phyloP scores from a whole-genome alignment of 23 tunicate genomes.

The Ciona savignyi region DNA sequence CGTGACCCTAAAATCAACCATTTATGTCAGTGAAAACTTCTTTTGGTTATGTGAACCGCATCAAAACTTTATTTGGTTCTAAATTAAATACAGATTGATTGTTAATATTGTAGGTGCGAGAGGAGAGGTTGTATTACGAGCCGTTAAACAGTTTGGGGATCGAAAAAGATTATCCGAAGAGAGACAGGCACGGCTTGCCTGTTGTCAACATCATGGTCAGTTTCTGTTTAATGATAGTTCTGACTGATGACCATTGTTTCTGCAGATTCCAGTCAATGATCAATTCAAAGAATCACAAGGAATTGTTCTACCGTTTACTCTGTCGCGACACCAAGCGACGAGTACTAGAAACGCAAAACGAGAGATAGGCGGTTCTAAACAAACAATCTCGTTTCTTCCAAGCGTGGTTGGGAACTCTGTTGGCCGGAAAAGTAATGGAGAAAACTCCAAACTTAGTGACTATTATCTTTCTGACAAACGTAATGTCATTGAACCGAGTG shows the following conservation, averaged over 20 bases:
- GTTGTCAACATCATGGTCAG: slow-evolving; percentile 59
- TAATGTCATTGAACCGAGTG: neutral
- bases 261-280: slow-evolving; percentile 1
- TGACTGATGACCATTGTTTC: too few species aligned
- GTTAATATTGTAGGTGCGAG: slow-evolving; percentile 24
- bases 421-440: neutral
- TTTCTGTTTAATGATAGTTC: too few species aligned
- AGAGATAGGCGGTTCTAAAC: slow-evolving; percentile 9
- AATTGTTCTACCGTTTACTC: slow-evolving; percentile 35
- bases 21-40: too few species aligned
- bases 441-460: neutral
- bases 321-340: slow-evolving; percentile 41
- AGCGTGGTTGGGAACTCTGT: slow-evolving; percentile 48
- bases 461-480: neutral
- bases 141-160: slow-evolving; percentile 42
- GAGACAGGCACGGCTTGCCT: slow-evolving; percentile 8
- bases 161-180: slow-evolving; percentile 14
- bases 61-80: too few species aligned
- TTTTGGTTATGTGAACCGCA: too few species aligned
- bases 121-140: slow-evolving; percentile 60
- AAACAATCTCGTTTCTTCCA: slow-evolving; percentile 23
- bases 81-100: neutral
- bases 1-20: too few species aligned
- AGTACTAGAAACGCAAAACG: slow-evolving; percentile 25
- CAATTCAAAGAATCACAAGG: neutral